phyloP scores from a whole-genome alignment of 2,888 invertebrate genomes.

The Oscheius sp. region DNA sequence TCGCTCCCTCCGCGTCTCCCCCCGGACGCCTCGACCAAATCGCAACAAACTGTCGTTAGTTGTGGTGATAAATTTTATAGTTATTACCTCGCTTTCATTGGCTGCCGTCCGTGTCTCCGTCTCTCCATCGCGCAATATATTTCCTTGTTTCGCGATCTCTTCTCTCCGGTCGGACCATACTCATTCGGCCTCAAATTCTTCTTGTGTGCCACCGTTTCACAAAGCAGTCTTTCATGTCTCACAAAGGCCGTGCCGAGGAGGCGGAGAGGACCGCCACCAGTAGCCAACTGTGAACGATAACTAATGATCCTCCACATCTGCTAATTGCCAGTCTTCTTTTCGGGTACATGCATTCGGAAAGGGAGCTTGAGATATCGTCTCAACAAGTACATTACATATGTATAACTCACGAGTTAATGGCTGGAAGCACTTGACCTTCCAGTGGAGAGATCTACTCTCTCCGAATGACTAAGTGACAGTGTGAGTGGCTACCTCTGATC shows the following conservation, averaged over 20 bases:
- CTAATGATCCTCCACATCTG: constrained; percentile 10
- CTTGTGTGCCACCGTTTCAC: constrained; percentile 30
- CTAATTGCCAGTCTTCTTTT: constrained; percentile 7
- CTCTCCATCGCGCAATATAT: neutral
- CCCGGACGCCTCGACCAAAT: constrained; percentile 18
- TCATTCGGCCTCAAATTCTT: constrained; percentile 29
- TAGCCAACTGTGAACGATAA: constrained; percentile 9
- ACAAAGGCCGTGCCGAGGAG: neutral
- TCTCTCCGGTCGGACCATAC: neutral
- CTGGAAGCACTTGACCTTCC: no score
- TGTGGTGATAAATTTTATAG: constrained; percentile 40
- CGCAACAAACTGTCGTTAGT: constrained; percentile 39
- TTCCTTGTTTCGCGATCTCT: neutral
- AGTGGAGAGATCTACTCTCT: no score
- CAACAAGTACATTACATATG: neutral
- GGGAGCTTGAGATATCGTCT: neutral
- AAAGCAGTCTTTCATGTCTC: constrained; percentile 27
- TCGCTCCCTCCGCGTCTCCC: neutral
- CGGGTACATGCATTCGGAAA: neutral
- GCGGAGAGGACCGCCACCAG: constrained; percentile 1
- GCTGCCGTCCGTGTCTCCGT: constrained; percentile 17
- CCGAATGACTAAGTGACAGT: no score
- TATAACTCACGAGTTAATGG: no score
- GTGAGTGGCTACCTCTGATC: no score
- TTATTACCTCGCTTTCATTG: constrained; percentile 39